Conservation (phyloP, 2,797 vertebrate species). For the Leuciscus waleckii region DNA sequence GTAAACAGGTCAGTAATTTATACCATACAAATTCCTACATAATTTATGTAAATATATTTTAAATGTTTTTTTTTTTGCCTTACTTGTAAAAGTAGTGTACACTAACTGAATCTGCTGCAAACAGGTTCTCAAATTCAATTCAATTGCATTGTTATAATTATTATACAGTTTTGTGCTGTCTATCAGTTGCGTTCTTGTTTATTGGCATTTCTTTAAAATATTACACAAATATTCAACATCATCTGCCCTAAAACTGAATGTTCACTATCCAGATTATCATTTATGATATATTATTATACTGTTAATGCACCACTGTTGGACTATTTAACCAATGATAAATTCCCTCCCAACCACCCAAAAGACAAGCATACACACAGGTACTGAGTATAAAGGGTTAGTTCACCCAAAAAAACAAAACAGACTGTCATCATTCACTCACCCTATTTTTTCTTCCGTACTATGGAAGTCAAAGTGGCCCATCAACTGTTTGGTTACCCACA, state of each 20-base stretch:
- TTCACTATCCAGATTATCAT: background rate
- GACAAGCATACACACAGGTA: background rate
- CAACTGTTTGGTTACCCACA: too few relatives aligned
- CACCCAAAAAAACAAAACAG: background rate
- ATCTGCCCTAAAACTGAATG: background rate
- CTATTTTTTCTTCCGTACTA: too few relatives aligned
- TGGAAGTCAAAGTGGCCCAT: too few relatives aligned
- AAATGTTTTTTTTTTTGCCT: conserved; percentile 13
- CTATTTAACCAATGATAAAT: background rate
- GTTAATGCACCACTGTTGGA: background rate
- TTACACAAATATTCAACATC: background rate
- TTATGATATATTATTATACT: background rate
- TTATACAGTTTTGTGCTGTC: background rate
- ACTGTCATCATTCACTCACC: background rate
- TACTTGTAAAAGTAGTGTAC: conserved; percentile 9
- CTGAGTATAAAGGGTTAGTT: background rate
- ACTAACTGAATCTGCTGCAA: conserved; percentile 14
- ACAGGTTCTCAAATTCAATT: background rate
- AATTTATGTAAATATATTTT: conserved; percentile 26
- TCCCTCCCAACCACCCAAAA: background rate
- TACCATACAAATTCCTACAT: background rate
- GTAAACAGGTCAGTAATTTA: background rate
- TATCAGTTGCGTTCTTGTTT: background rate
- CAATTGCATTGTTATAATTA: background rate
- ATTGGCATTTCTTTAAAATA: background rate